Percentiles rank a stretch among this genome's conserved stretches.
These are phyloP conservation scores for Mythimna lalbum DNA, from an alignment of 2,888 invertebrate species.

Conservation along the genomic window DNA sequence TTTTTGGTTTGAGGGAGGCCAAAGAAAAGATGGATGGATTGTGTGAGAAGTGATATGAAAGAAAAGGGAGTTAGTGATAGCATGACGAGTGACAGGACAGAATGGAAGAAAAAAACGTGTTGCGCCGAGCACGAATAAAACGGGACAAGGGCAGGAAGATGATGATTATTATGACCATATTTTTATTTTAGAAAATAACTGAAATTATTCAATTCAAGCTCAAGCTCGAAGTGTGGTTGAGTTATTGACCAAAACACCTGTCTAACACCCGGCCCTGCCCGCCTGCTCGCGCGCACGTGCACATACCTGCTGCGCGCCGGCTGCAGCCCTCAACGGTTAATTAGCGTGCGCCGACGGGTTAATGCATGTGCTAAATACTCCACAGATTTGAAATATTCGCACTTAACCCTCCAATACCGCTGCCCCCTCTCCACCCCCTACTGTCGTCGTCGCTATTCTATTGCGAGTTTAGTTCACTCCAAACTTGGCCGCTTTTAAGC, in stretches of 20 bases:
- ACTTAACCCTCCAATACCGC: slow-evolving; percentile 33
- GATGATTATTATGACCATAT: background rate
- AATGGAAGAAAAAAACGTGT: no score
- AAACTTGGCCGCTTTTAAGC: slow-evolving; percentile 69
- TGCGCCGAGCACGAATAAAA: no score
- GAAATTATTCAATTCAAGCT: background rate
- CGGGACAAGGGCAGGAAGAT: no score
- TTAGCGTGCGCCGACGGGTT: slow-evolving; percentile 40
- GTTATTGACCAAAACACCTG: background rate
- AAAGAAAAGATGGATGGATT: no score
- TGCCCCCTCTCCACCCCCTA: background rate
- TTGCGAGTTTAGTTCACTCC: slow-evolving; percentile 63
- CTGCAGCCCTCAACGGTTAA: slow-evolving; percentile 10
- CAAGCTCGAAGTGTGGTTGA: background rate
- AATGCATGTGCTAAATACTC: slow-evolving; percentile 62
- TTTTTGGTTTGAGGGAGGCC: no score
- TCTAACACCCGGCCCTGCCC: background rate
- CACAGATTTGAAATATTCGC: slow-evolving; percentile 65
- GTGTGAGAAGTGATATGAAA: no score
- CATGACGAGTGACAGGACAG: no score
- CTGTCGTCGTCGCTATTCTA: slow-evolving; percentile 58
- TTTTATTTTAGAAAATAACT: background rate
- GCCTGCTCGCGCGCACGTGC: background rate
- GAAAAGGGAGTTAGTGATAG: no score
- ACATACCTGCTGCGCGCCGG: background rate